Conservation (phyloP, 2,888 invertebrate species). For the Latheticus oryzae region DNA sequence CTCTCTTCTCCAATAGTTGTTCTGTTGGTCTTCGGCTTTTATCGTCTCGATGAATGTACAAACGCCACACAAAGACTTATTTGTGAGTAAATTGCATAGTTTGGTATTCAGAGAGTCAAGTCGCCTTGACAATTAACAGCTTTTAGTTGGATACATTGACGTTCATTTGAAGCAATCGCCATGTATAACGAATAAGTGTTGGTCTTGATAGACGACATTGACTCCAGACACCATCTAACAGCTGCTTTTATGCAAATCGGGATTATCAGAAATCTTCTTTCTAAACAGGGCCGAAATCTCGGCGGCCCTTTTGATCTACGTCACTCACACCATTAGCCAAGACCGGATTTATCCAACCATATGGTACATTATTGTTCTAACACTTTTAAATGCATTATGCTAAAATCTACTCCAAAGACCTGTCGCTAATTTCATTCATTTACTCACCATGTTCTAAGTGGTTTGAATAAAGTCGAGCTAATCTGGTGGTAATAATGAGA, state of each 20-base stretch:
- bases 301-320: slow-evolving; percentile 36
- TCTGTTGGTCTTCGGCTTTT: slow-evolving; percentile 22
- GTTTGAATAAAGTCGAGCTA: slow-evolving; percentile 26
- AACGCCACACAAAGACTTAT: slow-evolving; percentile 44
- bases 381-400: slow-evolving; percentile 40
- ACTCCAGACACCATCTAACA: slow-evolving; percentile 36
- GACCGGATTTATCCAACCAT: slow-evolving; percentile 7
- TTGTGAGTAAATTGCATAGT: slow-evolving; percentile 45
- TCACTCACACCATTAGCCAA: slow-evolving; percentile 18
- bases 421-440: slow-evolving; percentile 39
- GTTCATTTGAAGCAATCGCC: slow-evolving; percentile 44
- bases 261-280: slow-evolving; percentile 19
- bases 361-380: slow-evolving; percentile 39
- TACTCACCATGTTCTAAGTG: slow-evolving; percentile 34
- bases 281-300: slow-evolving; percentile 5
- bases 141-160: slow-evolving; percentile 42
- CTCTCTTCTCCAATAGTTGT: slow-evolving; percentile 4
- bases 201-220: slow-evolving; percentile 37
- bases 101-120: slow-evolving; percentile 42
- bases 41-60: slow-evolving; percentile 42
- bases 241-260: slow-evolving; percentile 41
- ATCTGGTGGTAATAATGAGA: slow-evolving; percentile 12
- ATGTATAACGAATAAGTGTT: slow-evolving; percentile 42
- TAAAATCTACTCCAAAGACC: slow-evolving; percentile 34
- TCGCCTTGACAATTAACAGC: slow-evolving; percentile 43